These are phyloP conservation scores for Corvus hawaiiensis DNA, from an alignment of 2,113 vertebrate species.

Conservation along the genomic window DNA sequence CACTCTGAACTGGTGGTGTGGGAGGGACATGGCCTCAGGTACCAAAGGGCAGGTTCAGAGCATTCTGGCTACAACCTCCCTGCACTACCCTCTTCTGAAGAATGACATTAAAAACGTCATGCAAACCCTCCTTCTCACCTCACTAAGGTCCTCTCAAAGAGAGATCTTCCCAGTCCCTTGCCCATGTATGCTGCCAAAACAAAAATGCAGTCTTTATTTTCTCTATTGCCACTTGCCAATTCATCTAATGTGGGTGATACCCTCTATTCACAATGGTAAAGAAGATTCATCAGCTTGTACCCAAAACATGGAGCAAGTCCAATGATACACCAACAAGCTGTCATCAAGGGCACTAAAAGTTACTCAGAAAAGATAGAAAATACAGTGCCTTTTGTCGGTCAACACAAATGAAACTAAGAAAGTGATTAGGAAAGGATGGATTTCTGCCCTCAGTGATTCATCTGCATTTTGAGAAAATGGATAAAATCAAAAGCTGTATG, in stretches of 20 bases:
- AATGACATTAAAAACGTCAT: neutral
- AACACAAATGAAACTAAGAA: neutral
- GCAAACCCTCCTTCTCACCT: neutral
- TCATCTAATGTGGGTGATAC: neutral
- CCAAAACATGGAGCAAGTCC: neutral
- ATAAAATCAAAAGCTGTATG: neutral
- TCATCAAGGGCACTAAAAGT: neutral
- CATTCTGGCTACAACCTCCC: neutral
- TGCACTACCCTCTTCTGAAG: neutral
- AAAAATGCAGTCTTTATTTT: neutral
- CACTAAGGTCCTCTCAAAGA: neutral
- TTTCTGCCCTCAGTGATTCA: neutral
- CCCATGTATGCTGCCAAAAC: neutral
- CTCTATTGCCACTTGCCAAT: neutral
- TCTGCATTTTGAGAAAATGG: neutral
- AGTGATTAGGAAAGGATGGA: neutral
- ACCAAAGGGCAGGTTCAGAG: neutral
- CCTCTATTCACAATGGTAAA: neutral
- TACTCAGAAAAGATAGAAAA: neutral
- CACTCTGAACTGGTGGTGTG: neutral
- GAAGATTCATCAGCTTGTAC: neutral
- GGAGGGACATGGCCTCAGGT: too few species aligned
- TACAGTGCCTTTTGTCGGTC: neutral
- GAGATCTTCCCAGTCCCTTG: fast-evolving
- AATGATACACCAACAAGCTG: neutral